phyloP scores from a whole-genome alignment of 2,797 vertebrate genomes.

The Scleropages formosus region DNA sequence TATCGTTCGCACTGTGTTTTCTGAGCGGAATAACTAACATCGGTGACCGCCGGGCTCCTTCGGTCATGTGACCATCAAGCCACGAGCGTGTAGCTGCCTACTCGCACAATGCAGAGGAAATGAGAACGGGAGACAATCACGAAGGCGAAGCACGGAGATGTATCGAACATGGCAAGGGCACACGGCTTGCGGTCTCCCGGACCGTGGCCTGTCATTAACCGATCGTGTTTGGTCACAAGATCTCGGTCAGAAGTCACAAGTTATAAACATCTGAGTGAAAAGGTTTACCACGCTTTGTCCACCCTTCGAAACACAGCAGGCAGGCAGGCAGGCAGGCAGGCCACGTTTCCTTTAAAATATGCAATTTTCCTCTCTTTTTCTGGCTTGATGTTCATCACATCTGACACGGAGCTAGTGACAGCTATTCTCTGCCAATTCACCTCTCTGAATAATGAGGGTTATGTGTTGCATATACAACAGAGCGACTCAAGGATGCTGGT shows the following conservation, averaged over 20 bases:
- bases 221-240: conserved; percentile 8
- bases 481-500: background rate
- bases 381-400: background rate
- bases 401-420: conserved; percentile 2
- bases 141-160: background rate
- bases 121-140: background rate
- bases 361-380: background rate
- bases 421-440: conserved; percentile 21
- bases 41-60: background rate
- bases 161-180: background rate
- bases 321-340: too few relatives aligned
- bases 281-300: background rate
- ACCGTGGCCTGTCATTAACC: conserved; percentile 12
- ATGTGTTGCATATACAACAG: background rate
- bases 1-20: background rate
- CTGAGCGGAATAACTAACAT: background rate
- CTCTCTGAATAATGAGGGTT: conserved; percentile 20
- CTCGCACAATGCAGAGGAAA: background rate
- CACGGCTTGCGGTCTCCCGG: background rate
- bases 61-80: background rate
- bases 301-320: background rate
- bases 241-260: background rate
- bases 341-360: conserved; percentile 14
- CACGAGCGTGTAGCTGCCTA: background rate
- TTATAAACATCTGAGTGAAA: background rate